Evolutionary conservation across 2,888 invertebrate genomes (phyloP), one percentile per base, ranked within the genome.

Genomic region (Melitaea athalia): DNA sequence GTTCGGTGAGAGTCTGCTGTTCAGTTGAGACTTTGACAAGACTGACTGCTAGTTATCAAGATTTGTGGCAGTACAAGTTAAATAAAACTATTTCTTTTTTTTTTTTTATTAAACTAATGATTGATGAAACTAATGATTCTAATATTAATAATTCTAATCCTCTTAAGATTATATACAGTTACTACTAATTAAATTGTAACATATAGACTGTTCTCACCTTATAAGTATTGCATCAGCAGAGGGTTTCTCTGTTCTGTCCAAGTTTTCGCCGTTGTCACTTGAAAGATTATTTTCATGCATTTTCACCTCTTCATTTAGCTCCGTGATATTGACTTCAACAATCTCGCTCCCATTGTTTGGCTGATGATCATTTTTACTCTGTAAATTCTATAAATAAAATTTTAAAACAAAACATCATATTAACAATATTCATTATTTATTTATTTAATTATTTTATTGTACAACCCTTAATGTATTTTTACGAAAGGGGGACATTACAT

Each of bases 291-390:
- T 73, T n/a, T 76, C 75, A 52, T 75, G 77, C 31, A 75, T 68
- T n/a, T 75, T 75, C 5, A 80, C 77, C 62, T 77, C 78, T 24
- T 82, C 80, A 67, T 71, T 76, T 11, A 81, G 72, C 61, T 83
- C 82, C 38, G 77, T 75, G 47, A 80, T 78, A 71, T 77, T 82
- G 5, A 83, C 74, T 72, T 81, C 78, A 42, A 81, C 64, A 45
- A 80, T 74, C 12, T 81, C 81, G 76, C 79, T 79, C 3, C 74
- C 75, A 45, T 80, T 80, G 69, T 74, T 77, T 15, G 70, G 45
- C 53, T 74, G 74, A 5, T 66, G 72, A 71, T 86, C 86, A 52
- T 76, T 60, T 75, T 83, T 84, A 6, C 80, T 74, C 75, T 79
- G 70, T 15, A 76, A 67, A 59, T 72, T 70, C 70, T 72, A 11